These are phyloP conservation scores for Tipula lateralis DNA, from an alignment of 2,888 invertebrate species.

Conservation along the genomic window DNA sequence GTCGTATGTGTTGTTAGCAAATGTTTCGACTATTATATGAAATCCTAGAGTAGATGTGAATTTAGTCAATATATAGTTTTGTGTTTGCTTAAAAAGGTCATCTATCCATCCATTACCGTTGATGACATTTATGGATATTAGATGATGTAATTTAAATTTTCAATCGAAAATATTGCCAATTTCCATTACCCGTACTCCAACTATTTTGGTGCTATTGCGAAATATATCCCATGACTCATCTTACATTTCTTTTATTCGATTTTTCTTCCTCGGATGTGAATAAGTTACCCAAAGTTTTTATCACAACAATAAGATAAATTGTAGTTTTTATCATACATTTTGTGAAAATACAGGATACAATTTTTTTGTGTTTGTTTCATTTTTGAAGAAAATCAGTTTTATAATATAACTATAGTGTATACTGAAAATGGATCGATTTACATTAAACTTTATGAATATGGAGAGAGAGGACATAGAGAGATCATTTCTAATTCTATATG, in stretches of 20 bases:
- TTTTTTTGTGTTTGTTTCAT: neutral
- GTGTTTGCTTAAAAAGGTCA: neutral
- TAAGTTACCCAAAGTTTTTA: neutral
- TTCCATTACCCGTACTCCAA: neutral
- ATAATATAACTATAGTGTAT: neutral
- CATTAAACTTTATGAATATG: neutral
- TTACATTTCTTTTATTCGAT: neutral
- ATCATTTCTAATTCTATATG: neutral
- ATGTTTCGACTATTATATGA: neutral
- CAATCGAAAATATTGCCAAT: neutral
- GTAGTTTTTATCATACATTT: neutral
- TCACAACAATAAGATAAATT: neutral
- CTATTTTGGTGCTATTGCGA: neutral
- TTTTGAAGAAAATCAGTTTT: neutral
- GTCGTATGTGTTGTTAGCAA: neutral
- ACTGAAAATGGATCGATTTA: neutral
- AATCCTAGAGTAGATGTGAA: neutral
- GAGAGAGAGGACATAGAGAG: neutral
- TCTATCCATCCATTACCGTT: neutral
- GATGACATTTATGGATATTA: neutral
- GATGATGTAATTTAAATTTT: neutral
- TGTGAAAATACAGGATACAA: neutral
- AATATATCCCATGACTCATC: neutral
- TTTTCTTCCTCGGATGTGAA: neutral
- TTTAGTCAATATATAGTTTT: neutral